A percentile compares a stretch with the other conserved stretches of the same genome.
phyloP scores from a whole-genome alignment of 1,140 invertebrate species.

The Sarcophaga bullata region DNA sequence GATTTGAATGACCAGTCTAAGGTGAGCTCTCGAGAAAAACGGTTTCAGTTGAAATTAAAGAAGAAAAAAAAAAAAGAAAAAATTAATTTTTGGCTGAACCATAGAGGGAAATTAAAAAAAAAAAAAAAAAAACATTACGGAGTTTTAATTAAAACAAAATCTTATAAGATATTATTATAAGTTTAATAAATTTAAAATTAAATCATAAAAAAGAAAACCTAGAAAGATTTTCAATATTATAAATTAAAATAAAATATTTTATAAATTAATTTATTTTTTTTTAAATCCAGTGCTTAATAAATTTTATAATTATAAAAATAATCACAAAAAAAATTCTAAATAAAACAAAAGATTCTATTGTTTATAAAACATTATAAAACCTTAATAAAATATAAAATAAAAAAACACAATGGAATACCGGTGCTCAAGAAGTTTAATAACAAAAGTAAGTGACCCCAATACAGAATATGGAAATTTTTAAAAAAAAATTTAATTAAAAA shows the following conservation, averaged over 20 bases:
- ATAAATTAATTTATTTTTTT: too few species aligned
- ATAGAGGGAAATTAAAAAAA: not conserved
- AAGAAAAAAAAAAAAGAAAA: not conserved
- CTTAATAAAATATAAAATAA: too few species aligned
- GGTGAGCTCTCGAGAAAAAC: constrained; percentile 63
- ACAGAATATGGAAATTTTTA: constrained; percentile 50
- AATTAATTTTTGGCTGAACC: not conserved
- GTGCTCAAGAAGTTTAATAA: constrained; percentile 65
- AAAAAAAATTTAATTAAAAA: constrained; percentile 47
- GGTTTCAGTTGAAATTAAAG: constrained; percentile 48
- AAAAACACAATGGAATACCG: constrained; percentile 56
- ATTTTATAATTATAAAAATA: too few species aligned
- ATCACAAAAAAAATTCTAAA: too few species aligned
- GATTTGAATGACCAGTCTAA: constrained; percentile 62
- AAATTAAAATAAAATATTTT: too few species aligned
- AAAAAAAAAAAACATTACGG: not conserved
- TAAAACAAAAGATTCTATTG: too few species aligned
- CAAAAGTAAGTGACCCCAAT: constrained; percentile 66
- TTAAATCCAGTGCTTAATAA: too few species aligned
- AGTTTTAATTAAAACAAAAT: not conserved
- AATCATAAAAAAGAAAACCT: too few species aligned
- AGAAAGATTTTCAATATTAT: too few species aligned
- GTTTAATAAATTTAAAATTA: not conserved
- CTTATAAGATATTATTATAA: not conserved
- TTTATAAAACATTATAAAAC: too few species aligned